Conservation (phyloP, 2,113 vertebrate genomes). For the Chrysemys picta region DNA sequence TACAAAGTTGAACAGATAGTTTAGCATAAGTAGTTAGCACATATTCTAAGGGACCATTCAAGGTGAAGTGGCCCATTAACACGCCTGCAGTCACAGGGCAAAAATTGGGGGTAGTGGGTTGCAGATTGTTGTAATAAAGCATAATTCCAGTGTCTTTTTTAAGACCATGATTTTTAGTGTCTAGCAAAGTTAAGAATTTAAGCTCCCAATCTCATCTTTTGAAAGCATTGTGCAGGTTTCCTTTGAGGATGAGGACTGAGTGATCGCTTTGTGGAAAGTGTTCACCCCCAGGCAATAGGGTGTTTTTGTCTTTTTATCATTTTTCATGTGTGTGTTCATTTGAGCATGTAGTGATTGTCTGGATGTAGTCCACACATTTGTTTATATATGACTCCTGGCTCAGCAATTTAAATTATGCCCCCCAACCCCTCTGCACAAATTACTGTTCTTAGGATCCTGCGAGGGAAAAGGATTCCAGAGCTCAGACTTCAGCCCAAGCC, state of each 20-base stretch:
- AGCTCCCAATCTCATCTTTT: background rate
- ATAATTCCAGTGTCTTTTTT: background rate
- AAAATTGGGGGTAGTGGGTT: background rate
- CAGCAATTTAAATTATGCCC: background rate
- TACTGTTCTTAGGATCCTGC: background rate
- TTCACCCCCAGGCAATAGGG: background rate
- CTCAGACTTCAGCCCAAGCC: background rate
- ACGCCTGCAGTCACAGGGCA: background rate
- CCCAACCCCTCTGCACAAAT: rapidly evolving
- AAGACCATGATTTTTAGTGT: background rate
- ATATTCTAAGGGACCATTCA: background rate
- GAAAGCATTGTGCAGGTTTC: background rate
- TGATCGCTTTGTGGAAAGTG: background rate
- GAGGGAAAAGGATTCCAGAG: background rate
- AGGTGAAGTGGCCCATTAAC: background rate
- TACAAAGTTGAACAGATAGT: background rate
- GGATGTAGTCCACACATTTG: background rate
- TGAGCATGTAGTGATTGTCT: background rate
- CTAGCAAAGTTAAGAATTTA: background rate
- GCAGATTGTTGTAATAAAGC: background rate
- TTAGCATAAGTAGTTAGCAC: background rate
- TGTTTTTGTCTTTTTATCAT: background rate
- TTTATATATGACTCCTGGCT: background rate
- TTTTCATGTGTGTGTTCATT: background rate
- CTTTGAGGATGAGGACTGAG: background rate